Evolutionary conservation across 2,888 invertebrate species (phyloP), one percentile per base, ranked within the genome.

Genomic region (Nephrotoma flavescens): DNA sequence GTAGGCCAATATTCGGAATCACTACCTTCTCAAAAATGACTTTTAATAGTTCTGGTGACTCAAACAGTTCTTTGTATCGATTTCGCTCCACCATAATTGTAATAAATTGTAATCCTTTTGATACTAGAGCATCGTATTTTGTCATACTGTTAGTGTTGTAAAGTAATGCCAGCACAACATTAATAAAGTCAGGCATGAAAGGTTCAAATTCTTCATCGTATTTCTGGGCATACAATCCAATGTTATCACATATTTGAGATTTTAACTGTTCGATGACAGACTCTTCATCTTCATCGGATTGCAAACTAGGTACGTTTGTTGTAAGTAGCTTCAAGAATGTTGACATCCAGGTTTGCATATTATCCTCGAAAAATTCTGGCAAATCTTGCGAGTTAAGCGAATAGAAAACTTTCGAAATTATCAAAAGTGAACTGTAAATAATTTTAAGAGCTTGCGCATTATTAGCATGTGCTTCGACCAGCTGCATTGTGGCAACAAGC

Each of bases 321-420:
- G 94, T 95, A 47, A 99, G 93, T 45, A 99, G 92, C 44, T 94
- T 94, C 86, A 97, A 95, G 89, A 99, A 96, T 89, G 97, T 95
- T 0, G 94, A 94, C 98, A 99, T 99, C 99, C 99, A 99, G 0
- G 94, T 94, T 41, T 93, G 93, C 96, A 99, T 98, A 91, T 99
- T 98, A 90, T 99, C 99, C 92, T 99, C 99, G 91, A 99, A 99
- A 92, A 97, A 99, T 92, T 99, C 99, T 0, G 99, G 99, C 89
- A 99, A 92, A 92, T 99, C 99, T 93, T 99, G 99, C 88, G 95
- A 97, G 92, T 99, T 99, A 31, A 99, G 93, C 0, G 99, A 99
- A 92, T 97, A 97, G 93, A 99, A 99, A 86, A 99, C 97, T 92
- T 99, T 98, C 89, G 96, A 96, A 87, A 98, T 96, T 42, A 98